These are phyloP conservation scores for Callospermophilus lateralis DNA, from an alignment of 2,113 vertebrate species.

Conservation along the genomic window DNA sequence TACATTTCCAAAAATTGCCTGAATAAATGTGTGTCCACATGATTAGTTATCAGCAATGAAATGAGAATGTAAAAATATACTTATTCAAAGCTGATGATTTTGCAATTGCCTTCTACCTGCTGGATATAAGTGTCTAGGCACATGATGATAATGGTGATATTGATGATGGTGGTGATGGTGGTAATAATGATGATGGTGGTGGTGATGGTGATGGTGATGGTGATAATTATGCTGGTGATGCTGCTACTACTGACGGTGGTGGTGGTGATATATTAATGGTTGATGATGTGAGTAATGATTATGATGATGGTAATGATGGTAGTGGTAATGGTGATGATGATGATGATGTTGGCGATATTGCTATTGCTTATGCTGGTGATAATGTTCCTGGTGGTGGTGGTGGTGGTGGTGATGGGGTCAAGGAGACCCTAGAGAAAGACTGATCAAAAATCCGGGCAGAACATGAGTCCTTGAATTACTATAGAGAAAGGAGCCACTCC, in stretches of 20 bases:
- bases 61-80: neutral
- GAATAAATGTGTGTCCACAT: neutral
- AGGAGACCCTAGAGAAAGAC: neutral
- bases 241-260: no score
- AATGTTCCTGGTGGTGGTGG: neutral
- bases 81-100: neutral
- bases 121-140: neutral
- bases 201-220: neutral
- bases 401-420: neutral
- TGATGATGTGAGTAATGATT: no score
- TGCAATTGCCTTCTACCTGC: neutral
- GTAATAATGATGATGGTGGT: no score
- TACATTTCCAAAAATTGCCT: neutral
- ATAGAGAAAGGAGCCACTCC: neutral
- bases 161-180: neutral
- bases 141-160: neutral
- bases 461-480: neutral
- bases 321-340: neutral
- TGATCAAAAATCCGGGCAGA: neutral
- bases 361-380: neutral
- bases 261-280: neutral
- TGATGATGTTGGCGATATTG: no score
- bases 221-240: neutral
- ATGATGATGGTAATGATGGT: neutral
- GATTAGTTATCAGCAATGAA: neutral